These are phyloP conservation scores for Sardinella longiceps DNA, from an alignment of 2,797 vertebrate genomes.

Conservation along the genomic window DNA sequence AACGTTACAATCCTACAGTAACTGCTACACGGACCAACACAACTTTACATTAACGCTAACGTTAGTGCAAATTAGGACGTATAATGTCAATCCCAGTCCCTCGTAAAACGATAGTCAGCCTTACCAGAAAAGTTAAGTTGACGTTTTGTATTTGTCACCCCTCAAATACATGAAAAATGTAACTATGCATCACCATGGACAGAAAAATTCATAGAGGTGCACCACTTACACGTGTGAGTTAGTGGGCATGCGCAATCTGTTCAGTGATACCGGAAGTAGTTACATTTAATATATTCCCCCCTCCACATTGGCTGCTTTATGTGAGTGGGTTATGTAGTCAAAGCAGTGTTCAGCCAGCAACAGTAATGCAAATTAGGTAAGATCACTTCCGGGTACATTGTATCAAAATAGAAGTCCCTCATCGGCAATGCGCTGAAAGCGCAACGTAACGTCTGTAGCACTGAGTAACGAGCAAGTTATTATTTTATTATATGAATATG, in stretches of 20 bases:
- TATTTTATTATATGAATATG: too few species aligned
- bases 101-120: neutral
- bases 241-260: constrained; percentile 47
- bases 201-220: neutral
- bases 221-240: constrained; percentile 53
- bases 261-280: constrained; percentile 67
- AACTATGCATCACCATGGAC: too few species aligned
- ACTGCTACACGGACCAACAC: neutral
- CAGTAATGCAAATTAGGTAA: too few species aligned
- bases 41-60: neutral
- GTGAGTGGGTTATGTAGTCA: constrained; percentile 48
- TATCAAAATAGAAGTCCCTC: too few species aligned
- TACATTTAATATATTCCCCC: constrained; percentile 63
- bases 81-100: neutral
- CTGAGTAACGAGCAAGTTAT: too few species aligned
- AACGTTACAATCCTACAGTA: too few species aligned
- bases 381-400: too few species aligned
- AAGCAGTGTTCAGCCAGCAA: too few species aligned
- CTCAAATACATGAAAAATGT: neutral
- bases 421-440: too few species aligned
- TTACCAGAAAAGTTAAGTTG: neutral
- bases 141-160: neutral
- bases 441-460: too few species aligned
- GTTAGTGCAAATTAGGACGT: neutral
- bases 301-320: neutral